These are phyloP conservation scores for Phyto melanocephala DNA, from an alignment of 2,888 invertebrate species.

Conservation along the genomic window DNA sequence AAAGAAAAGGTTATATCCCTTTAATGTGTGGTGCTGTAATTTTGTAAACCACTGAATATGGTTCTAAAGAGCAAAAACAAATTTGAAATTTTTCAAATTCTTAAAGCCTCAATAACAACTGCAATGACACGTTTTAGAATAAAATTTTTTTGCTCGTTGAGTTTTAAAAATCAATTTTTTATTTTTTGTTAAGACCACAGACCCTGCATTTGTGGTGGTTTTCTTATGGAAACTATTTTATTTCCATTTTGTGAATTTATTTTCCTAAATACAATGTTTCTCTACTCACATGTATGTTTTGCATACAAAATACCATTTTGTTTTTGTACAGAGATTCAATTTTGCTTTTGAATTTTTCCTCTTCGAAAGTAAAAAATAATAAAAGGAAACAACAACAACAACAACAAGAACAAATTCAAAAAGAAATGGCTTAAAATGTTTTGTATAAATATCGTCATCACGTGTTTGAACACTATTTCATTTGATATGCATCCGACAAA, in stretches of 20 bases:
- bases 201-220: background rate
- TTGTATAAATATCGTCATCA: constrained; percentile 58
- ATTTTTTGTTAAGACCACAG: constrained; percentile 11
- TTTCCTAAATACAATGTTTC: constrained; percentile 27
- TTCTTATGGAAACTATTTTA: constrained; percentile 30
- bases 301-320: constrained; percentile 48
- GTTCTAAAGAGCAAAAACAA: background rate
- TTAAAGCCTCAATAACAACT: constrained; percentile 3
- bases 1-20: background rate
- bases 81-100: background rate
- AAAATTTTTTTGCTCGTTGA: background rate
- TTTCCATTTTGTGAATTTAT: constrained; percentile 34
- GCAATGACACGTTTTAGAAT: constrained; percentile 25
- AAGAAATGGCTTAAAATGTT: constrained; percentile 48
- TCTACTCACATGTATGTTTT: constrained; percentile 43
- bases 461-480: constrained; percentile 55
- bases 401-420: no score
- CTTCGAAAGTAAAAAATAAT: background rate
- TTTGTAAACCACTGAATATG: background rate
- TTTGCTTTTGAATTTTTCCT: constrained; percentile 6
- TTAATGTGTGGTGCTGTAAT: background rate
- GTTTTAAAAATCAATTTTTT: constrained; percentile 50
- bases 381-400: no score
- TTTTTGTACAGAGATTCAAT: constrained; percentile 31
- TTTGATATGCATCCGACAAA: constrained; percentile 58